Percentiles rank a stretch among this genome's conserved stretches.
These are phyloP conservation scores for Epizoanthus rinbou DNA, from an alignment of 92 coral and sea anemone species.

Conservation along the genomic window DNA sequence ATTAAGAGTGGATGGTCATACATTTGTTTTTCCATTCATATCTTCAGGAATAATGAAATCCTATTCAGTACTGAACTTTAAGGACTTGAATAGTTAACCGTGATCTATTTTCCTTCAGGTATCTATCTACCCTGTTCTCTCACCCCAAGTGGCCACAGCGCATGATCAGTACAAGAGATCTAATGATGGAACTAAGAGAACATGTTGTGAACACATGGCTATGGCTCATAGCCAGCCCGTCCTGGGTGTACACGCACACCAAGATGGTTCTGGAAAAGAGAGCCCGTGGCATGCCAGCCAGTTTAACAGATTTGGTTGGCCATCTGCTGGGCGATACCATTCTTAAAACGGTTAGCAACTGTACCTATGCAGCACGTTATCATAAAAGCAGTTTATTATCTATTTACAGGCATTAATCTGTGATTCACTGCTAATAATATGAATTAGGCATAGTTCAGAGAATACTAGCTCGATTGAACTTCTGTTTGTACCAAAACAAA, in stretches of 20 bases:
- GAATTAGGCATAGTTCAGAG: too few relatives aligned
- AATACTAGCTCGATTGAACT: too few relatives aligned
- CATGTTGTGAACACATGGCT: not conserved
- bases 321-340: slow-evolving; percentile 8
- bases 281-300: slow-evolving; percentile 24
- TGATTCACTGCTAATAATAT: too few relatives aligned
- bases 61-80: too few relatives aligned
- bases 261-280: slow-evolving; percentile 9
- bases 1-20: too few relatives aligned
- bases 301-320: slow-evolving; percentile 29
- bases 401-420: too few relatives aligned
- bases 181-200: slow-evolving; percentile 4
- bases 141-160: slow-evolving; percentile 43
- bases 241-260: slow-evolving; percentile 16
- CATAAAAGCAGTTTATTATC: too few relatives aligned
- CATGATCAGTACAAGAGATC: not conserved
- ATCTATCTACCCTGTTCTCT: slow-evolving; percentile 41
- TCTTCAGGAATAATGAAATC: too few relatives aligned
- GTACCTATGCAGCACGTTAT: too few relatives aligned
- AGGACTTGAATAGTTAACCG: not conserved
- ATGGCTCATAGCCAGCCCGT: not conserved
- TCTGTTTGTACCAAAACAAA: too few relatives aligned
- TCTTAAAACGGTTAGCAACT: slow-evolving; percentile 15
- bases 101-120: slow-evolving; percentile 24
- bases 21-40: too few relatives aligned